Conservation (phyloP, 2,888 invertebrate species). For the Taphrorychus bicolor region DNA sequence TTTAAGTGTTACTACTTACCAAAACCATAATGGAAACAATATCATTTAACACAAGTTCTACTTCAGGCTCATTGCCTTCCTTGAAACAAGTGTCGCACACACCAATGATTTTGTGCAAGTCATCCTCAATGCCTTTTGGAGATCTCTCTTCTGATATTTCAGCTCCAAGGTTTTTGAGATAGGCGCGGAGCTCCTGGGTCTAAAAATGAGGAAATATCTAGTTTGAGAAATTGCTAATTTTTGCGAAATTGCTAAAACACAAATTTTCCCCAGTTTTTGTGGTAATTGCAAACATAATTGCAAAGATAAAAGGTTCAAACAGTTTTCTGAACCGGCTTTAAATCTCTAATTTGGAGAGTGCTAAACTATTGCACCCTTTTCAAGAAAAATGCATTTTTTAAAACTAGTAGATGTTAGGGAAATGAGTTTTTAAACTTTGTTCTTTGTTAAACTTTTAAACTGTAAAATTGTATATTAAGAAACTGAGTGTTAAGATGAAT, state of each 20-base stretch:
- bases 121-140: conserved; percentile 89
- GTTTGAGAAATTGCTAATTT: not conserved
- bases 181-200: conserved; percentile 88
- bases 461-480: no score
- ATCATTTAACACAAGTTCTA: conserved; percentile 93
- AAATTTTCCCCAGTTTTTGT: not conserved
- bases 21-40: conserved; percentile 95
- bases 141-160: conserved; percentile 93
- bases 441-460: no score
- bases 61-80: conserved; percentile 84
- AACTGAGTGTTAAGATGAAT: no score
- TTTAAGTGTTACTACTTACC: no score
- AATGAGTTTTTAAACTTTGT: no score
- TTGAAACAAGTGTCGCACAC: conserved; percentile 93
- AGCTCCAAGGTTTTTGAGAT: conserved; percentile 92
- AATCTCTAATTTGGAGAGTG: no score
- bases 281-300: no score
- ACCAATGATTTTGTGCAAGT: conserved; percentile 92
- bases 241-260: not conserved
- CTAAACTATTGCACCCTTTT: no score
- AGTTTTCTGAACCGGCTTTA: no score
- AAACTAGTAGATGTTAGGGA: no score
- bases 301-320: no score
- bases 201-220: conserved; percentile 53
- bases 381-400: no score